Percentiles rank a stretch among this genome's conserved stretches.
These are phyloP conservation scores for Zygaena filipendulae DNA, from an alignment of 2,888 invertebrate species.

Conservation along the genomic window DNA sequence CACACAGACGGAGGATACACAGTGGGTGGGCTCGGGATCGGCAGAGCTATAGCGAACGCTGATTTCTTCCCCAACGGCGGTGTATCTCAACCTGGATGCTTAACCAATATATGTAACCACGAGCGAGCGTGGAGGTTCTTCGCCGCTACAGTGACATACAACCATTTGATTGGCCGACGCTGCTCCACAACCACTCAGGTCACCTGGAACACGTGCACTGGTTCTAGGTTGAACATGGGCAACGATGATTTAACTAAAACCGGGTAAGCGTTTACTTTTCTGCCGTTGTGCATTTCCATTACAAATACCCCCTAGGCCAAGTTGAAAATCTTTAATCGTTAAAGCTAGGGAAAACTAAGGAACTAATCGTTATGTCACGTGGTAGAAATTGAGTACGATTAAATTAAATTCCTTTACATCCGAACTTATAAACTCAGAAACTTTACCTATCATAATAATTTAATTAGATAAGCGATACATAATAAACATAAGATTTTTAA, in stretches of 20 bases:
- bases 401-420: no score
- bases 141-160: constrained; percentile 25
- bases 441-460: no score
- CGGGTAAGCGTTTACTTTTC: constrained; percentile 25
- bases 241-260: constrained; percentile 28
- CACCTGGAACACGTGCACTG: constrained; percentile 25
- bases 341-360: no score
- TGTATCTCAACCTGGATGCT: constrained; percentile 31
- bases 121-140: constrained; percentile 34
- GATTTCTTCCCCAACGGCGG: constrained; percentile 72
- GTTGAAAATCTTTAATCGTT: no score
- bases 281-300: no score
- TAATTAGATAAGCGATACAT: no score
- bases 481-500: no score
- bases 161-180: constrained; percentile 26
- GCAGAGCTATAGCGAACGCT: constrained; percentile 33
- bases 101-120: constrained; percentile 30
- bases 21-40: constrained; percentile 16
- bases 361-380: no score
- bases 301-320: no score
- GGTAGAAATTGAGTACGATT: no score
- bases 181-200: constrained; percentile 25
- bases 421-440: no score
- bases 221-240: constrained; percentile 26
- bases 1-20: constrained; percentile 20